Conservation (phyloP, 2,888 invertebrate species). For the Leucophenga montana region DNA sequence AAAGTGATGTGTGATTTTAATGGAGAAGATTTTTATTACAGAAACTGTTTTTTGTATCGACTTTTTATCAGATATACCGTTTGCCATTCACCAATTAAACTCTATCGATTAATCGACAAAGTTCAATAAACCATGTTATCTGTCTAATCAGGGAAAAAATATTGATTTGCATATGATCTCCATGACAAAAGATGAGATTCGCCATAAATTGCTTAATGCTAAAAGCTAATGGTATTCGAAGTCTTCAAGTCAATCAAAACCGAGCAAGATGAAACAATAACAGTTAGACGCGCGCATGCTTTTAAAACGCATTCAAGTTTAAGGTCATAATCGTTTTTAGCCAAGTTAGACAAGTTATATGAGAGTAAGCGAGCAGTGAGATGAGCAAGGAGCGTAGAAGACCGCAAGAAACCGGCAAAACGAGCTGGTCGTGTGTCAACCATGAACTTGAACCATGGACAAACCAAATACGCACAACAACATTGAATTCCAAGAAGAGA, state of each 20-base stretch:
- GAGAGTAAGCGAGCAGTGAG: neutral
- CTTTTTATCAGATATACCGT: too few species aligned
- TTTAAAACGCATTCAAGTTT: conserved; percentile 35
- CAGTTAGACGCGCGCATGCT: neutral
- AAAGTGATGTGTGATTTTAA: too few species aligned
- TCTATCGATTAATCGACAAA: neutral
- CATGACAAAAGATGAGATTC: conserved; percentile 49
- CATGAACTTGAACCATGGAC: conserved; percentile 53
- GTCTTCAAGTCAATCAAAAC: neutral
- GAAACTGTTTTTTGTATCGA: too few species aligned
- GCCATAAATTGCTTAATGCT: conserved; percentile 9
- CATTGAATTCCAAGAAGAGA: conserved; percentile 9
- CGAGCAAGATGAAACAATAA: too few species aligned
- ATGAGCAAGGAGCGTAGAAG: neutral
- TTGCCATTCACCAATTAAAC: too few species aligned
- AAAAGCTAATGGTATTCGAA: conserved; percentile 3
- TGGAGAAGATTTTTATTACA: too few species aligned
- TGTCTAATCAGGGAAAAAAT: conserved; percentile 18
- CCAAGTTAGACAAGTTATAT: neutral
- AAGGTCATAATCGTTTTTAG: conserved; percentile 35
- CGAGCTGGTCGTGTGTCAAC: conserved; percentile 57
- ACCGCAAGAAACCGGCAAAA: conserved; percentile 48
- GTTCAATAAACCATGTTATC: conserved; percentile 55
- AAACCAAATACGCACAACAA: conserved; percentile 43
- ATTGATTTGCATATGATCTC: conserved; percentile 41